A percentile compares a stretch with the other conserved stretches of the same genome.
Conservation (phyloP, 2,797 vertebrate species). For the Scolopax bukidnonensis region DNA sequence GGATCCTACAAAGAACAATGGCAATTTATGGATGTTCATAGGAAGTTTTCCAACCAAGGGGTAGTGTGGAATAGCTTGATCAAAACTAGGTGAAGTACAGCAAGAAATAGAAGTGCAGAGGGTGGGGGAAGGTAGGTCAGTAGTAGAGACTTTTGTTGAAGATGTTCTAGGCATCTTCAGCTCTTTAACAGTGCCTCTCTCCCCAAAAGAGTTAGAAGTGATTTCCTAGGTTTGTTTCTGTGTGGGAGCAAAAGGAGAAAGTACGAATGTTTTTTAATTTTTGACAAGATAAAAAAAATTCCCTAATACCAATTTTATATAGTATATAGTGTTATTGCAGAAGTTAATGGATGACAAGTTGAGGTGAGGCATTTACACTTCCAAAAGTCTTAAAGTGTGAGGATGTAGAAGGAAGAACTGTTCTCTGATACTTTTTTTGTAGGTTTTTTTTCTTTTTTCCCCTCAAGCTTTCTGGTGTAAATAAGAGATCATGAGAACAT, state of each 20-base stretch:
- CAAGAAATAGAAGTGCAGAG: not conserved
- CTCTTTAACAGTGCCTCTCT: not conserved
- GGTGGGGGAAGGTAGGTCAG: not conserved
- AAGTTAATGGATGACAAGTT: not conserved
- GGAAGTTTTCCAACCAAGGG: not conserved
- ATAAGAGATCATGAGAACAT: not conserved
- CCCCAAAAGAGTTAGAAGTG: not conserved
- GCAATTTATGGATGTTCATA: not conserved
- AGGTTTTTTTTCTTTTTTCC: not conserved
- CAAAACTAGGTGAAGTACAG: not conserved
- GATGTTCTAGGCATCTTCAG: not conserved
- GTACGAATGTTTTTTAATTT: not conserved
- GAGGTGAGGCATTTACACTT: rapidly evolving
- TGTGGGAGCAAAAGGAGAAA: not conserved
- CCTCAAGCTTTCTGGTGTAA: not conserved
- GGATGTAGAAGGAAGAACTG: not conserved
- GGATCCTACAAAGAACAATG: not conserved
- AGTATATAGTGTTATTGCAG: not conserved
- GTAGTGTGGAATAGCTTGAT: not conserved
- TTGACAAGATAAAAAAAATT: not conserved
- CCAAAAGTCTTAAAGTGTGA: not conserved
- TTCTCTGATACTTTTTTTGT: not conserved
- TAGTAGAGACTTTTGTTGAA: rapidly evolving
- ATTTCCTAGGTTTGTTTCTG: not conserved
- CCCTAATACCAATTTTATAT: not conserved